These are phyloP conservation scores for Takifugu ocellatus DNA, from an alignment of 2,797 vertebrate genomes.

Conservation along the genomic window DNA sequence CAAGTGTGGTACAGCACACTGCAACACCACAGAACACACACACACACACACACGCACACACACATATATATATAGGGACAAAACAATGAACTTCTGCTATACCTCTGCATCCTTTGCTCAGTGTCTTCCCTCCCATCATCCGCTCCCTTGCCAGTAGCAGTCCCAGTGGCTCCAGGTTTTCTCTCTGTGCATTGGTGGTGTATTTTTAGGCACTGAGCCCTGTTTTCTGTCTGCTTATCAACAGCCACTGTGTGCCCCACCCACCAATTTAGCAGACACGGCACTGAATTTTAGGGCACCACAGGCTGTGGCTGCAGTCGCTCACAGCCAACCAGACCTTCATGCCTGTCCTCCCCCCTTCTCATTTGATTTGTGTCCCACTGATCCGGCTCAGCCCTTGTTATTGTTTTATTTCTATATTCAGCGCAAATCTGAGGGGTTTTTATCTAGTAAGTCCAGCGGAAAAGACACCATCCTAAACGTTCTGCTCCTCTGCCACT, in stretches of 20 bases:
- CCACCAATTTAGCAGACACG: constrained; percentile 68
- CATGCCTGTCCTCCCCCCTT: constrained; percentile 17
- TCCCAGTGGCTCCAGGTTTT: constrained; percentile 46
- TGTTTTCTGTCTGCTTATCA: constrained; percentile 71
- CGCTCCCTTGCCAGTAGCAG: constrained; percentile 6
- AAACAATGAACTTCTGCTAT: not conserved
- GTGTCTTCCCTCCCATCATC: constrained; percentile 3
- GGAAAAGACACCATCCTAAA: constrained; percentile 10
- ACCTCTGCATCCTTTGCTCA: constrained; percentile 4
- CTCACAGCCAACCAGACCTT: constrained; percentile 42
- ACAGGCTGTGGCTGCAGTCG: constrained; percentile 51
- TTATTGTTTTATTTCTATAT: constrained; percentile 13
- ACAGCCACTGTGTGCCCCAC: constrained; percentile 63
- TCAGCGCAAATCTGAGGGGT: constrained; percentile 24
- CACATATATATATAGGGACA: too few relatives aligned
- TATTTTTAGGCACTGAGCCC: constrained; percentile 57
- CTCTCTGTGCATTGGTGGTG: constrained; percentile 63
- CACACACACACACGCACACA: too few relatives aligned
- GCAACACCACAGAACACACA: too few relatives aligned
- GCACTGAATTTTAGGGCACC: constrained; percentile 54
- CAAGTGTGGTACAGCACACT: too few relatives aligned
- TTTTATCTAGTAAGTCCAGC: constrained; percentile 9
- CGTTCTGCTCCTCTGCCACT: constrained; percentile 1
- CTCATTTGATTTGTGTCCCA: not conserved
- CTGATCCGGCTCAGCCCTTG: constrained; percentile 14